A percentile compares a stretch with the other conserved stretches of the same genome.
Conservation (phyloP, 2,797 vertebrate genomes). For the Rhinoraja longicauda region DNA sequence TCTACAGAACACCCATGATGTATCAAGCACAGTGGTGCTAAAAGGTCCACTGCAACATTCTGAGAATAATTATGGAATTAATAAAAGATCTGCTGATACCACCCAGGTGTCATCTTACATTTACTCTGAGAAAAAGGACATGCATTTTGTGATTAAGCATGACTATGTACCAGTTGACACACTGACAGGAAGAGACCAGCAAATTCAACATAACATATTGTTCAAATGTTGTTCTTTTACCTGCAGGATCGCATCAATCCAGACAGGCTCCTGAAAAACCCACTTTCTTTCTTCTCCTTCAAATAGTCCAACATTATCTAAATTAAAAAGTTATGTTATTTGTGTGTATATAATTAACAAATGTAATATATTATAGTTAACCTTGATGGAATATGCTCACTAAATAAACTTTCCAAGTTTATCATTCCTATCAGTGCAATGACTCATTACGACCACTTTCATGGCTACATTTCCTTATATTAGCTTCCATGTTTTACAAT, state of each 20-base stretch:
- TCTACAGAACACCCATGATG: neutral
- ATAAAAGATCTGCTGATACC: neutral
- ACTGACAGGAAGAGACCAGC: too few relatives aligned
- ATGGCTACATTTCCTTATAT: neutral
- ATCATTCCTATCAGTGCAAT: neutral
- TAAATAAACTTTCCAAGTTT: neutral
- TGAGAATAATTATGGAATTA: neutral
- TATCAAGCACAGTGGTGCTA: neutral
- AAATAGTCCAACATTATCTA: slow-evolving; percentile 99
- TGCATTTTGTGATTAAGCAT: neutral
- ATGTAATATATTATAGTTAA: neutral
- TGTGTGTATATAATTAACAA: neutral
- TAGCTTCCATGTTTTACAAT: neutral
- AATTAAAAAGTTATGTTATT: slow-evolving; percentile 39
- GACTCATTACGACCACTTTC: neutral
- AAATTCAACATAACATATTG: neutral
- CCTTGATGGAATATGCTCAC: too few relatives aligned
- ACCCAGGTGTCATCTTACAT: neutral
- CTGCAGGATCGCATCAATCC: slow-evolving; percentile 98
- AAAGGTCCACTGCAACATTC: neutral
- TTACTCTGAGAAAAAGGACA: neutral
- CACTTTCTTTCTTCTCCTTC: slow-evolving; percentile 92
- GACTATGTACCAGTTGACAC: neutral
- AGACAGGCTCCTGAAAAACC: slow-evolving; percentile 95
- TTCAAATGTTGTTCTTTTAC: slow-evolving; percentile 54